Percentiles rank a stretch among this genome's conserved stretches.
These are phyloP conservation scores for Loxodonta africana DNA, from an alignment of 2,113 vertebrate species.

Conservation along the genomic window DNA sequence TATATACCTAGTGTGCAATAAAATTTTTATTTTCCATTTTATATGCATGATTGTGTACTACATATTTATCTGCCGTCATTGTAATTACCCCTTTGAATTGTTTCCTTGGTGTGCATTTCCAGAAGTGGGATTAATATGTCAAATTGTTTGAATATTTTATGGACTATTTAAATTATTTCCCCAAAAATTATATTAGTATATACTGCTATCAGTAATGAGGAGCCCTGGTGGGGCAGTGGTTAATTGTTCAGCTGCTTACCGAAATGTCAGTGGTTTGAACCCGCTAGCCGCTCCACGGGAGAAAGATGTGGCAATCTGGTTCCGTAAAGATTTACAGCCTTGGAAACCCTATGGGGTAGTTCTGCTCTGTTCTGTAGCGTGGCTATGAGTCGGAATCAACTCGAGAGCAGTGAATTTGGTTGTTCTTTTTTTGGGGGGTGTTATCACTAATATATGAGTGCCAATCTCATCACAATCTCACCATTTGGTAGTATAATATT, in stretches of 20 bases:
- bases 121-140: not conserved
- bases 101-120: not conserved
- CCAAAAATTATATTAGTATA: not conserved
- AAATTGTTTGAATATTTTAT: not conserved
- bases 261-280: too few species aligned
- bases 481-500: not conserved
- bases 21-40: not conserved
- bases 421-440: too few species aligned
- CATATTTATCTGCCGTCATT: not conserved
- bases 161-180: not conserved
- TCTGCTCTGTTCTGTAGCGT: too few species aligned
- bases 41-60: not conserved
- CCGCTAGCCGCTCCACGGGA: too few species aligned
- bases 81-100: not conserved
- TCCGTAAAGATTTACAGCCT: too few species aligned
- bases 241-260: too few species aligned
- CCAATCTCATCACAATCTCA: not conserved
- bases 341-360: too few species aligned
- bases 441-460: not conserved
- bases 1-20: not conserved
- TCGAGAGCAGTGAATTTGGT: too few species aligned
- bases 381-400: too few species aligned
- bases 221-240: too few species aligned
- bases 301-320: too few species aligned
- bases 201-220: not conserved